Percentiles rank a stretch among this genome's conserved stretches.
These are phyloP conservation scores for Lottia gigantea DNA, from an alignment of 2,888 invertebrate species.

Conservation along the genomic window DNA sequence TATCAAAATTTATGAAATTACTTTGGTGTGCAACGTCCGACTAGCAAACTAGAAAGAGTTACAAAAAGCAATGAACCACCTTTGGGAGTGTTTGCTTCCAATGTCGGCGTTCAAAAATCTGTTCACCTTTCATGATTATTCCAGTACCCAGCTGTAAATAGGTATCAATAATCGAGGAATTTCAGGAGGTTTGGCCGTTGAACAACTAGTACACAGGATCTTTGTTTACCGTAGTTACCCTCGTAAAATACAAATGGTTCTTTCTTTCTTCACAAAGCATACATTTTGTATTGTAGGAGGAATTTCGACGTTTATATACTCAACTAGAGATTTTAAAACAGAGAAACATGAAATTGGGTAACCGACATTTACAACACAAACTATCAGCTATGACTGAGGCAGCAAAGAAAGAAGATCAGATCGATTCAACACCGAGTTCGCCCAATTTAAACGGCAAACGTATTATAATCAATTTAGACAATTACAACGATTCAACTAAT, in stretches of 20 bases:
- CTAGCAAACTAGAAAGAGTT: too few relatives aligned
- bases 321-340: conserved; percentile 85
- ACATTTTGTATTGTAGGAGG: conserved; percentile 74
- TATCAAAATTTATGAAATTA: too few relatives aligned
- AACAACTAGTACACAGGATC: too few relatives aligned
- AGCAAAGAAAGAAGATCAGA: conserved; percentile 69
- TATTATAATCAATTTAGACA: conserved; percentile 63
- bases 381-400: conserved; percentile 87
- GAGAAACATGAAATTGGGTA: conserved; percentile 80
- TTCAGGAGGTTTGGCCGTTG: too few relatives aligned
- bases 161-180: too few relatives aligned
- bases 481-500: conserved; percentile 61
- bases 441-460: conserved; percentile 63
- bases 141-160: too few relatives aligned
- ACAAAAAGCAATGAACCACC: too few relatives aligned
- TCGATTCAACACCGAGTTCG: conserved; percentile 55
- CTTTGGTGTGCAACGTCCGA: too few relatives aligned
- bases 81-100: too few relatives aligned
- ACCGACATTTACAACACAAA: conserved; percentile 79
- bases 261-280: not conserved
- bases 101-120: too few relatives aligned
- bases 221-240: too few relatives aligned
- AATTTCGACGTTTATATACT: conserved; percentile 82
- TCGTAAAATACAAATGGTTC: too few relatives aligned
- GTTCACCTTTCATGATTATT: not conserved